Evolutionary conservation across 1,140 invertebrate genomes (phyloP).

Genomic region (Bombus picipes): DNA sequence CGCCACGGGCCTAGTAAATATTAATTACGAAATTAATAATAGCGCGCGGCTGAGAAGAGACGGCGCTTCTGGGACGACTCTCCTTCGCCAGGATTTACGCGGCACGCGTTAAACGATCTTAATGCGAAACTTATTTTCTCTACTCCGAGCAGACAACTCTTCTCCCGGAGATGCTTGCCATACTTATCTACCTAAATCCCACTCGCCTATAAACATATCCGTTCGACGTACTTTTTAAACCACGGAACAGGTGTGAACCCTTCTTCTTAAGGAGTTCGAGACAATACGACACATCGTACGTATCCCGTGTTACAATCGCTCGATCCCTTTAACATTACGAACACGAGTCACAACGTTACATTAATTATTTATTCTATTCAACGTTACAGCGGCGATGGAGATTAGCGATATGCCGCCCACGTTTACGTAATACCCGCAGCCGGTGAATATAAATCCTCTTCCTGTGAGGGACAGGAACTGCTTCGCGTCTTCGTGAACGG

Average conservation of each 20-base stretch:
- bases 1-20: slow-evolving; percentile 60
- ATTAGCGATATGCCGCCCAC: slow-evolving; percentile 43
- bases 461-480: not conserved
- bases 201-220: no score
- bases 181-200: not conserved
- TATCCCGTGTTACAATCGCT: not conserved
- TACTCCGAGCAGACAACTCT: not conserved
- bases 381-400: slow-evolving; percentile 37
- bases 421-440: slow-evolving; percentile 46
- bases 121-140: slow-evolving; percentile 29
- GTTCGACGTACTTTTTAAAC: not conserved
- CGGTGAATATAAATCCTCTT: slow-evolving; percentile 44
- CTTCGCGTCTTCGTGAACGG: not conserved
- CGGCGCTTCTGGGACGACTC: slow-evolving; percentile 34
- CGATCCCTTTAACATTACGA: slow-evolving; percentile 5
- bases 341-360: slow-evolving; percentile 19
- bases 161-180: not conserved
- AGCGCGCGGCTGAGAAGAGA: slow-evolving; percentile 30
- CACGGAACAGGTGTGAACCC: not conserved
- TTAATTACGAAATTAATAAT: slow-evolving; percentile 67
- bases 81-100: slow-evolving; percentile 34
- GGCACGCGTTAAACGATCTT: slow-evolving; percentile 35
- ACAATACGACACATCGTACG: no score
- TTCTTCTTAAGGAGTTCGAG: not conserved
- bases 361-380: slow-evolving; percentile 54